Percentiles rank a stretch among this genome's conserved stretches.
These are phyloP conservation scores for Coluber constrictor DNA, from an alignment of 2,797 vertebrate genomes.

Conservation along the genomic window DNA sequence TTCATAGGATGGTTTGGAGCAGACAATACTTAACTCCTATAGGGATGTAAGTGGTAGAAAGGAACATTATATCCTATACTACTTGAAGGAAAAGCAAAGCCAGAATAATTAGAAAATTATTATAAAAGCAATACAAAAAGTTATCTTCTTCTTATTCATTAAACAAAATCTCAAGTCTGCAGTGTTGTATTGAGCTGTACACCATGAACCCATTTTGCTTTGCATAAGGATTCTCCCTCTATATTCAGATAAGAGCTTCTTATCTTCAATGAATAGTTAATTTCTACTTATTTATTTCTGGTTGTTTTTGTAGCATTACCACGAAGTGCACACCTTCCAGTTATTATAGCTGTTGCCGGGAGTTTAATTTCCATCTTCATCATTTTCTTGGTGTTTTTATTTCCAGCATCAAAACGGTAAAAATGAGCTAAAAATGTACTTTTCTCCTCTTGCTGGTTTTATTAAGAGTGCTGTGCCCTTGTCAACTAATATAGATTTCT, in stretches of 20 bases:
- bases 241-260: neutral
- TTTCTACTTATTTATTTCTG: neutral
- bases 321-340: neutral
- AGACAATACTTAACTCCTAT: neutral
- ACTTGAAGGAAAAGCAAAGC: neutral
- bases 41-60: neutral
- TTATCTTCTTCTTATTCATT: neutral
- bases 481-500: neutral
- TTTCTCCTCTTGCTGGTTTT: neutral
- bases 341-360: constrained; percentile 26
- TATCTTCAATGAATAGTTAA: neutral
- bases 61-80: neutral
- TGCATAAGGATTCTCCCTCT: neutral
- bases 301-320: neutral
- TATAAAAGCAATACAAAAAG: neutral
- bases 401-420: constrained; percentile 59
- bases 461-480: neutral
- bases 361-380: constrained; percentile 28
- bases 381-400: constrained; percentile 39
- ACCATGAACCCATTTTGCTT: neutral
- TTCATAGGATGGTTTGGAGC: neutral
- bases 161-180: neutral
- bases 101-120: neutral
- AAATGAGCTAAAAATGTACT: neutral
- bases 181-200: neutral